These are phyloP conservation scores for Telenomus remus DNA, from an alignment of 1,140 invertebrate genomes.

Conservation along the genomic window DNA sequence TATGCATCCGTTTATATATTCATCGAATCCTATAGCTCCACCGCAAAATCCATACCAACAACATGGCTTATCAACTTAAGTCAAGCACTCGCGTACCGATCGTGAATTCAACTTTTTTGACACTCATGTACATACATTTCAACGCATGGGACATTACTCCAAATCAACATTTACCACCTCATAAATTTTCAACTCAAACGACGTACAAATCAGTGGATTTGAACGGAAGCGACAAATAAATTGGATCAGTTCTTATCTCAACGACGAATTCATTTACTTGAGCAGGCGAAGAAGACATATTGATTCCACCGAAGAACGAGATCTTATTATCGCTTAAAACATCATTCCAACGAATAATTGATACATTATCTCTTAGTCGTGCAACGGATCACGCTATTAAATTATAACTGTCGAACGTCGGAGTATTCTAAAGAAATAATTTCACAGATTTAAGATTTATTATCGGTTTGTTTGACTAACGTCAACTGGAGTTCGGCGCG, in stretches of 20 bases:
- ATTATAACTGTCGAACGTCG: too few species aligned
- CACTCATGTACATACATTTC: conserved; percentile 5
- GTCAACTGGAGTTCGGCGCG: too few species aligned
- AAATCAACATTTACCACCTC: conserved; percentile 12
- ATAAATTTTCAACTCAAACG: conserved; percentile 11
- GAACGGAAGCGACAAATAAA: conserved; percentile 23
- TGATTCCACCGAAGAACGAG: too few species aligned
- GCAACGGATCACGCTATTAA: too few species aligned
- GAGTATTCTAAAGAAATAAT: too few species aligned
- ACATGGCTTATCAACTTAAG: conserved; percentile 27
- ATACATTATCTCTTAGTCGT: too few species aligned
- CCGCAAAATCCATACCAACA: conserved; percentile 12
- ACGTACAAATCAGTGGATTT: conserved; percentile 15
- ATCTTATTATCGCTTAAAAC: too few species aligned
- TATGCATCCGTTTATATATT: conserved; percentile 30
- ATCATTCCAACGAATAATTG: too few species aligned
- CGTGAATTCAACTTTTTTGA: not conserved
- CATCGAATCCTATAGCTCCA: conserved; percentile 10
- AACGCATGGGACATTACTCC: not conserved
- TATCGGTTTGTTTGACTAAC: too few species aligned
- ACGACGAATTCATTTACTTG: conserved; percentile 25
- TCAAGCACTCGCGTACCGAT: not conserved
- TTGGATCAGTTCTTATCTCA: conserved; percentile 20
- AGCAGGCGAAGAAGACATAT: conserved; percentile 13
- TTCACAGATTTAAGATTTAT: too few species aligned